Evolutionary conservation across 2,888 invertebrate genomes (phyloP), one percentile per base, ranked within the genome.

Genomic region (Philereme transversata): DNA sequence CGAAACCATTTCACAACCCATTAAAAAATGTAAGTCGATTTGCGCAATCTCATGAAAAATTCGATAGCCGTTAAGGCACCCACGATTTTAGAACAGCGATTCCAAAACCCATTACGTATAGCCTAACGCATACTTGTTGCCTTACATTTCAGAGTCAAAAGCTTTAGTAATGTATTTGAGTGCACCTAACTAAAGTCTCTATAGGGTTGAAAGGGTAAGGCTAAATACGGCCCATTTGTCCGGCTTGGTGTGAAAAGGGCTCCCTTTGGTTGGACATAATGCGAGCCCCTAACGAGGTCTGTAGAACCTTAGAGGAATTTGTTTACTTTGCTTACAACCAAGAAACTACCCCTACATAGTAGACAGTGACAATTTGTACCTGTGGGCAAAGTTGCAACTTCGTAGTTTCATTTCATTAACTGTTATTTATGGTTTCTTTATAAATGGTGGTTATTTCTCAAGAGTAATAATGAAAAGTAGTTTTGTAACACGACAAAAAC

Each of bases 201-300:
- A 62, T 59, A 59, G 68, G 70, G 60, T 72, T 72, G 73, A 75
- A 76, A 73, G 73, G 74, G 71, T 68, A 57, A 58, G 60, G 60
- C 74, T 78, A 76, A 78, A 79, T 79, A 74, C 74, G 70, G 51
- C 68, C 55, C 74, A 75, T 79, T 79, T 78, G 72, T 77, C 71
- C 73, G 70, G 71, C 61, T 57, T 66, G 67, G 67, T 66, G 72
- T 74, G 71, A 78, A 78, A 78, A 74, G 76, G 73, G 67, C 66
- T 55, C 65, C 62, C 65, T 67, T 40, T 61, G 69, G 66, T 70
- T 68, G 70, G 63, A 72, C 72, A 73, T 73, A 73, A 71, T 78
- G 62, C 69, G 70, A 71, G 67, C 62, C 70, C 73, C 73, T 78
- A 76, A 78, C 70, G 77, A 72, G 70, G 65, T 68, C 68, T 60